These are phyloP conservation scores for Xiphorhynchus elegans DNA, from an alignment of 2,113 vertebrate genomes.

Conservation along the genomic window DNA sequence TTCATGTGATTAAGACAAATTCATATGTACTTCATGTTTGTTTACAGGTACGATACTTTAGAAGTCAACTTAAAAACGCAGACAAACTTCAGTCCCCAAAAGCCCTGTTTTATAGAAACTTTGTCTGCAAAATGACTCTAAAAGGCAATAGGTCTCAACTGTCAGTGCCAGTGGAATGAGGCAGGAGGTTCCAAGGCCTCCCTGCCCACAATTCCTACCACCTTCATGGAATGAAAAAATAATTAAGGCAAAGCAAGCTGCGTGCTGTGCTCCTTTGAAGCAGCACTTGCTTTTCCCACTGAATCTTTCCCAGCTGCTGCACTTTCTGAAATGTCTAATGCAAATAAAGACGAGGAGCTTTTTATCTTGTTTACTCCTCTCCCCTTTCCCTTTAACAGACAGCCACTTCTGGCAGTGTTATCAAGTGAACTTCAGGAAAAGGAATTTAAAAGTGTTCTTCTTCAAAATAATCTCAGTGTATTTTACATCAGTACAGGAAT, in stretches of 20 bases:
- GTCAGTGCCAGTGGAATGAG: not conserved
- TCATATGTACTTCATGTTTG: not conserved
- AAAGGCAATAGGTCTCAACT: not conserved
- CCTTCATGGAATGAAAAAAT: not conserved
- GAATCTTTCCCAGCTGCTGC: not conserved
- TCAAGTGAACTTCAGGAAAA: not conserved
- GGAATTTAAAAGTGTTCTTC: conserved; percentile 18
- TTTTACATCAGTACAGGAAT: conserved; percentile 17
- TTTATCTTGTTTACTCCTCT: conserved; percentile 34
- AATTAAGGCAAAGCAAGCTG: not conserved
- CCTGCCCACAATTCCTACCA: not conserved
- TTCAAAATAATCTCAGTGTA: conserved; percentile 37
- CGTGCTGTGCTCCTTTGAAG: not conserved
- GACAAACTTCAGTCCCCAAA: not conserved
- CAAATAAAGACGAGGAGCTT: conserved; percentile 3
- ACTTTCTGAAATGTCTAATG: not conserved
- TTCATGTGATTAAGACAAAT: not conserved
- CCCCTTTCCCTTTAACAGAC: not conserved
- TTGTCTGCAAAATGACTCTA: not conserved
- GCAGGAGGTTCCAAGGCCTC: not conserved
- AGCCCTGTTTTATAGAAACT: not conserved
- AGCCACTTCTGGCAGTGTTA: not conserved
- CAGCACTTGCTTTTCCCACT: not conserved
- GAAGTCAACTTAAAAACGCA: not conserved
- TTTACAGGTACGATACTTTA: not conserved